phyloP scores from a whole-genome alignment of 2,113 vertebrate genomes.

The Cheilinus undulatus region DNA sequence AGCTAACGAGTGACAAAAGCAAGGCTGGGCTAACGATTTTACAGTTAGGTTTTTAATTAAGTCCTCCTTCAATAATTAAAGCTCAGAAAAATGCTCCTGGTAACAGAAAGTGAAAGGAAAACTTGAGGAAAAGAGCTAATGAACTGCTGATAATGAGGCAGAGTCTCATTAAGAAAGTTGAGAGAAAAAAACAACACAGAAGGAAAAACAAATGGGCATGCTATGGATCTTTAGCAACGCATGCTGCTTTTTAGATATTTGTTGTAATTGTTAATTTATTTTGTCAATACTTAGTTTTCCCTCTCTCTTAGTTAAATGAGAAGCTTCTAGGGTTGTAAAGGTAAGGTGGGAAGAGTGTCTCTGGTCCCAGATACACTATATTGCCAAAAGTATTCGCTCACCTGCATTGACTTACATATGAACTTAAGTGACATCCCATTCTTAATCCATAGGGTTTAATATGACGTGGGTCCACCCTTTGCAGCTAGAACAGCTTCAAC shows the following conservation, averaged over 20 bases:
- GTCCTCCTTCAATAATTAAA: conserved; percentile 34
- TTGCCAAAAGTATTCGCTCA: too few species aligned
- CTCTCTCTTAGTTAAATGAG: too few species aligned
- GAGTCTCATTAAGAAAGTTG: not conserved
- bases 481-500: too few species aligned
- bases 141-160: conserved; percentile 28
- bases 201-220: not conserved
- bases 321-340: too few species aligned
- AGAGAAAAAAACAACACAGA: not conserved
- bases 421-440: too few species aligned
- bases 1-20: not conserved
- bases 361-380: too few species aligned
- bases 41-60: conserved; percentile 35
- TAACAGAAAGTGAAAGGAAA: conserved; percentile 29
- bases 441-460: too few species aligned
- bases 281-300: too few species aligned
- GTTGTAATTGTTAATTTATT: not conserved
- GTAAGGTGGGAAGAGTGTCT: too few species aligned
- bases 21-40: not conserved
- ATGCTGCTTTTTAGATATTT: not conserved
- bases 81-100: conserved; percentile 22
- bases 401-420: too few species aligned
- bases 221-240: not conserved
- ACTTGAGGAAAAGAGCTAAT: conserved; percentile 15
- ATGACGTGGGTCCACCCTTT: too few species aligned